These are phyloP conservation scores for Drosophila phalerata DNA, from an alignment of 2,888 invertebrate species.

Conservation along the genomic window DNA sequence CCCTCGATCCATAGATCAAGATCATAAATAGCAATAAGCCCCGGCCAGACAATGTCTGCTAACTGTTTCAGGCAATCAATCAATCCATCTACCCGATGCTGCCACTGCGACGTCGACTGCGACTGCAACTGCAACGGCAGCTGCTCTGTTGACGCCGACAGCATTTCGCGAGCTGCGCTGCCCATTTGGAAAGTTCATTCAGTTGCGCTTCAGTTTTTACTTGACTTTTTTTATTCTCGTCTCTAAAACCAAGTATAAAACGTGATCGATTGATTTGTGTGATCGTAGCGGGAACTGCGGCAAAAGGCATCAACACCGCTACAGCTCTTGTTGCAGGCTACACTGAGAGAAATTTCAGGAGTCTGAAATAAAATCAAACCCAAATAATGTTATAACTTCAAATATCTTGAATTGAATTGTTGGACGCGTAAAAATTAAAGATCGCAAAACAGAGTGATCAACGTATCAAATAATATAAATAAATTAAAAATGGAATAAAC, in stretches of 20 bases:
- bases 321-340: constrained; percentile 18
- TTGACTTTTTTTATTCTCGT: constrained; percentile 28
- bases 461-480: no score
- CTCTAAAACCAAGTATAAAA: constrained; percentile 67
- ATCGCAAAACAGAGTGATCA: no score
- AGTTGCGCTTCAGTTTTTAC: constrained; percentile 66
- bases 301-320: constrained; percentile 18
- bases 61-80: constrained; percentile 84
- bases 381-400: not conserved
- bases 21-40: constrained; percentile 84
- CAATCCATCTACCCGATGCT: constrained; percentile 75
- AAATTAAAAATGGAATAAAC: no score
- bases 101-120: constrained; percentile 45
- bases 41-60: constrained; percentile 80
- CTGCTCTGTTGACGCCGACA: constrained; percentile 54
- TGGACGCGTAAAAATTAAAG: no score
- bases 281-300: constrained; percentile 65
- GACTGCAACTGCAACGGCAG: constrained; percentile 17
- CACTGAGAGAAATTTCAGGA: not conserved
- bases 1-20: constrained; percentile 85
- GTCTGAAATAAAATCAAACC: not conserved
- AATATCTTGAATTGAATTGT: no score
- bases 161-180: constrained; percentile 55
- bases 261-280: constrained; percentile 85
- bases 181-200: constrained; percentile 80